Percentiles rank a stretch among this genome's conserved stretches.
phyloP scores from a whole-genome alignment of 1,140 invertebrate species.

The Brachionus paranguensis region DNA sequence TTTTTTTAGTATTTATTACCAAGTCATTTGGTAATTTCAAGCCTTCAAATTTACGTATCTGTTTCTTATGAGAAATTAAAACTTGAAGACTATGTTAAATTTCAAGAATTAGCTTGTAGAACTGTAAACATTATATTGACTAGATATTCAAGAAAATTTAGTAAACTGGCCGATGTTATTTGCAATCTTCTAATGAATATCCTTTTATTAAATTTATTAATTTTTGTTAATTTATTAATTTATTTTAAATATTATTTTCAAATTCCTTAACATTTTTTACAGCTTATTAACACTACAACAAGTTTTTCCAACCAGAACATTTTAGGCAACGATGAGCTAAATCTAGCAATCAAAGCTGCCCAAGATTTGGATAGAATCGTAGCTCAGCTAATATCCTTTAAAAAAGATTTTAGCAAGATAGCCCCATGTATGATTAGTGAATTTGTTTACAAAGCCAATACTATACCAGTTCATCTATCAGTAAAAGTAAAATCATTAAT shows the following conservation, averaged over 20 bases:
- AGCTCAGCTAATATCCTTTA: background rate
- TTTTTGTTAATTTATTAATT: too few species aligned
- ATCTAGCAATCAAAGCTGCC: constrained; percentile 25
- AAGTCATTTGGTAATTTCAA: constrained; percentile 30
- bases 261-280: constrained; percentile 25
- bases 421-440: constrained; percentile 29
- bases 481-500: background rate
- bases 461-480: constrained; percentile 1
- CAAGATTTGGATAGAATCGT: constrained; percentile 35
- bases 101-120: constrained; percentile 23
- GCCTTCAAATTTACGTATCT: constrained; percentile 12
- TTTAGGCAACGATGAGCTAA: background rate
- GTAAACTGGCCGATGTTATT: constrained; percentile 13
- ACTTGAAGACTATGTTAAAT: background rate
- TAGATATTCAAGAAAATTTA: constrained; percentile 33
- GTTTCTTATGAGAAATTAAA: background rate
- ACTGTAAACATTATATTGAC: constrained; percentile 27
- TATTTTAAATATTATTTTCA: background rate
- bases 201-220: background rate
- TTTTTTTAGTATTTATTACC: constrained; percentile 25
- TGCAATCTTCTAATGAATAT: constrained; percentile 27
- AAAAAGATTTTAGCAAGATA: constrained; percentile 35
- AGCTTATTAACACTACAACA: constrained; percentile 20
- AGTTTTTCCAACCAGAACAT: background rate
- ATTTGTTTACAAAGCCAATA: constrained; percentile 29